These are phyloP conservation scores for Cheilosia pagana DNA, from an alignment of 2,888 invertebrate species.

Conservation along the genomic window DNA sequence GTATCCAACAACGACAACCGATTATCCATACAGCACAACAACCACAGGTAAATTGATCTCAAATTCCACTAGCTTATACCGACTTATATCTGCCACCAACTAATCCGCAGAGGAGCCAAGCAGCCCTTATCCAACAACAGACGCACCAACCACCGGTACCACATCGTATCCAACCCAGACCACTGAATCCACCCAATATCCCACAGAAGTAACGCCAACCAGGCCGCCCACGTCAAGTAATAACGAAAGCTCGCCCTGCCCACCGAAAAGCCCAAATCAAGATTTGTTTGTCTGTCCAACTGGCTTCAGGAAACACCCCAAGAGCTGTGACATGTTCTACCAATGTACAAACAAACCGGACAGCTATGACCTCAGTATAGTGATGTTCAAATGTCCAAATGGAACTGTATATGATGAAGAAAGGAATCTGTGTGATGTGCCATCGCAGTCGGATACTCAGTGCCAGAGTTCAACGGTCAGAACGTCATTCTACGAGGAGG, in stretches of 20 bases:
- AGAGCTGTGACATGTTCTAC: constrained; percentile 92
- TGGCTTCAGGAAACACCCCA: constrained; percentile 92
- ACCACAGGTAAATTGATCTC: constrained; percentile 35
- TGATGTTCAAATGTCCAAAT: constrained; percentile 90
- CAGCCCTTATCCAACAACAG: constrained; percentile 21
- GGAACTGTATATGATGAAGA: constrained; percentile 90
- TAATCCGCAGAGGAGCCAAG: constrained; percentile 34
- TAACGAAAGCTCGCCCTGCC: constrained; percentile 78
- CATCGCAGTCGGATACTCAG: constrained; percentile 83
- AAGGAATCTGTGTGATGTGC: constrained; percentile 89
- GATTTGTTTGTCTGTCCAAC: constrained; percentile 90
- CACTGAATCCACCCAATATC: constrained; percentile 56
- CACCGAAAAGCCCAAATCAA: constrained; percentile 86
- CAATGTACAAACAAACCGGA: constrained; percentile 89
- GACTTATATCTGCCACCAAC: not conserved
- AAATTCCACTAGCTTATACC: not conserved
- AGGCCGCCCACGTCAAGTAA: constrained; percentile 37
- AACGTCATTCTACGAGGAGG: constrained; percentile 77
- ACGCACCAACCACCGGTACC: constrained; percentile 17
- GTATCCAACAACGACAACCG: constrained; percentile 65
- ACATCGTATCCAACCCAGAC: constrained; percentile 41
- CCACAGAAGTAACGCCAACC: constrained; percentile 48
- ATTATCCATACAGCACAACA: constrained; percentile 18
- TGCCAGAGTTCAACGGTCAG: constrained; percentile 75
- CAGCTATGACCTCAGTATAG: constrained; percentile 89